Base-by-base conservation (phyloP, 2,797 vertebrate genomes). In the Parauchenoglanis punctatus region DNA sequence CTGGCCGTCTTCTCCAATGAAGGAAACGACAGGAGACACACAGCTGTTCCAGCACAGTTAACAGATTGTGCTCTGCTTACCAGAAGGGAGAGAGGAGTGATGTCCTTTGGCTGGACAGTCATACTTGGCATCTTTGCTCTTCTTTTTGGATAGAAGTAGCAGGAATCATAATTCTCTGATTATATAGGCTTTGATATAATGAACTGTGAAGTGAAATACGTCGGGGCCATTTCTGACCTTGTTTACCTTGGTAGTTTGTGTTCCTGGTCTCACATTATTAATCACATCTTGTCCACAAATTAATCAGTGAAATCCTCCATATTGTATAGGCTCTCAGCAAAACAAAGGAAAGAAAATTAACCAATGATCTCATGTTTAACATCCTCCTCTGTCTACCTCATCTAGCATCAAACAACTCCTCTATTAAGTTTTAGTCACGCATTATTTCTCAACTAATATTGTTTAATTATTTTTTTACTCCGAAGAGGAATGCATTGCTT, bases 21-120 rank as follows among this genome's bases (percentile, higher is more conserved):
- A 78, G 28, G 49, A 84, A 87, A 68, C 86, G 77, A 80, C 83
- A 83, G 87, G 89, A 89, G 88, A 91, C 31, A 40, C 81, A 77
- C 91, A 91, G 87, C 87, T 90, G 88, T 88, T 90, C 87, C 84
- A 87, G 87, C 76, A 87, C 72, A 72, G 87, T 83, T 84, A 87
- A 87, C 89, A 91, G 89, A 89, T 90, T 91, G 88, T 82, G 68
- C 84, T 89, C 15, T 70, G 40, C 76, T 63, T 59, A 35, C 6
- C 18, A 83, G 70, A 28, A 10, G 78, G 0, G 54, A 86, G 52
- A 81, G 31, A 84, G 68, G 11, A 54, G 28, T 82, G 61, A 80
- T 87, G 87, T 85, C 23, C n/a, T 46, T 85, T 31, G 28, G 20
- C 63, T 85, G 68, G 81, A 86, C 76, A 85, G 17, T 89, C 49